Evolutionary conservation across 2,888 invertebrate genomes (phyloP).

Genomic region (Amphipyra tragopoginis): DNA sequence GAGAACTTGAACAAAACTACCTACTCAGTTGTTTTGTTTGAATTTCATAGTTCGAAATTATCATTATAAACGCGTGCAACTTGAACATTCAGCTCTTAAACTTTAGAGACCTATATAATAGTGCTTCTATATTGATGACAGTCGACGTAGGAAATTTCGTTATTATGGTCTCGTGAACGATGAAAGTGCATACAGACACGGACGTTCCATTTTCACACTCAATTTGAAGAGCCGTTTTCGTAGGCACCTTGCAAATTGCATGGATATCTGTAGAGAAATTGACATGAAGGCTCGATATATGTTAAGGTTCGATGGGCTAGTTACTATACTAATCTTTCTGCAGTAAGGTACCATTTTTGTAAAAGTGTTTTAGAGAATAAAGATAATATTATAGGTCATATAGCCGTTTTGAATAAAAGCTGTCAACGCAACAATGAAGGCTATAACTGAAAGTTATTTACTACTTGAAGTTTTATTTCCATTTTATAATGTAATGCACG

Average conservation of each 20-base stretch:
- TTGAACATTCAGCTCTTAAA: background rate
- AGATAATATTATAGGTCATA: too few species aligned
- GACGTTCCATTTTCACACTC: slow-evolving; percentile 47
- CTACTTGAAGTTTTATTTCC: too few species aligned
- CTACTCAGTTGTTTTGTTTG: too few species aligned
- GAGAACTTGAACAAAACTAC: too few species aligned
- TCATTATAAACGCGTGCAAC: too few species aligned
- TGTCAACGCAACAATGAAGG: too few species aligned
- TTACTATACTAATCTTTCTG: background rate
- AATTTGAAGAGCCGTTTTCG: slow-evolving; percentile 48
- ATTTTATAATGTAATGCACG: too few species aligned
- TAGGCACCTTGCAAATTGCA: slow-evolving; percentile 36
- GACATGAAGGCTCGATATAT: background rate
- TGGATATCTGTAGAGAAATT: slow-evolving; percentile 29
- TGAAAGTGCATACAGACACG: slow-evolving; percentile 42
- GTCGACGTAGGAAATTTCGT: slow-evolving; percentile 35
- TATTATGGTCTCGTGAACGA: slow-evolving; percentile 44
- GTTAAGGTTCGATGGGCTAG: background rate
- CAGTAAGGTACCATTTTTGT: background rate
- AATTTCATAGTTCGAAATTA: too few species aligned
- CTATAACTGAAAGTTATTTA: too few species aligned
- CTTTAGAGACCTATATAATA: background rate
- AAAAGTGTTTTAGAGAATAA: background rate
- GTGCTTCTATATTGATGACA: background rate
- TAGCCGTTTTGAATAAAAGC: too few species aligned